Base-by-base conservation (phyloP, 2,888 invertebrate species). In the Cephus pygmeus region DNA sequence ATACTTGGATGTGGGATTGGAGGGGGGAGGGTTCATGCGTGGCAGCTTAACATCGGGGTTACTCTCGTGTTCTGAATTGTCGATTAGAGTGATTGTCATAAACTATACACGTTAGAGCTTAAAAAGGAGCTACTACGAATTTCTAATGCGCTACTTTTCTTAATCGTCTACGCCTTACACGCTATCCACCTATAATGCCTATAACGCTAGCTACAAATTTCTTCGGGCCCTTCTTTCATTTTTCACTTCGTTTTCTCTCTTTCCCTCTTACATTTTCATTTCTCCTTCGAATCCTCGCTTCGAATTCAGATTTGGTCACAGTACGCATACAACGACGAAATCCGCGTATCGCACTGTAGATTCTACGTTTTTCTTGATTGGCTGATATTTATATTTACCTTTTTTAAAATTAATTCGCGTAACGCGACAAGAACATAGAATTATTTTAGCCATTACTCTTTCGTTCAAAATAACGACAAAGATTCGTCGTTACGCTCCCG, bases 81-180 rank as follows among this genome's bases (percentile, higher is more conserved):
- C 87, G 83, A 87, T 56, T 90, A 89, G 86, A 90, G 89, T 91
- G 91, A 91, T 91, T 91, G 91, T 91, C 91, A 88, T 89, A 85
- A 87, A 88, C 87, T 89, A 88, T 89, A 88, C 87, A 87, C 85
- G 84, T 87, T 87, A 85, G 83, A 85, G 82, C 81, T 84, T 87
- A 88, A 87, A 88, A 87, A 85, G 85, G 84, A 85, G 82, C 86
- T 86, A 85, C 84, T 82, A 87, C 83, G 84, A 87, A 80, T 56
- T 56, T 83, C 83, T 87, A 85, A 85, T 87, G 85, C 81, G 81
- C 86, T 88, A 87, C 80, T 80, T 79, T 77, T 82, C 77, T 79
- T 84, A 85, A 81, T 82, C 82, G 71, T 71, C 34, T 71, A 71
- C 71, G 56, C 34, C 34, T 71, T 71, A 71, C 71, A 71, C 71